Evolutionary conservation across 2,888 invertebrate genomes (phyloP).

Genomic region (Psylliodes chrysocephalus): DNA sequence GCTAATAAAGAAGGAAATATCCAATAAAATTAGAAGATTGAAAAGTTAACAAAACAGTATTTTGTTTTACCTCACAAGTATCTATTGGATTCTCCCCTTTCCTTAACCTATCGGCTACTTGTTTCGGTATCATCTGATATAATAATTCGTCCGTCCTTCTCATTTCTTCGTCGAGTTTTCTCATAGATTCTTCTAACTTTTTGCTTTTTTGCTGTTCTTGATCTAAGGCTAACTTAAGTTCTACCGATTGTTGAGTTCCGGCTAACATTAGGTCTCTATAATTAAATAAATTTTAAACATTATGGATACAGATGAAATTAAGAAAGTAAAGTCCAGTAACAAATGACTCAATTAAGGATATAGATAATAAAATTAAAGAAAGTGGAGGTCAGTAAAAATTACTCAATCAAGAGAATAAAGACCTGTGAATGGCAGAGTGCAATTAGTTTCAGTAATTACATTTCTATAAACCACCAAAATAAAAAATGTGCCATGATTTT

Average conservation of each 20-base stretch:
- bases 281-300: not conserved
- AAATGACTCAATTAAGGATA: too few relatives aligned
- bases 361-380: too few relatives aligned
- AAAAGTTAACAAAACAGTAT: too few relatives aligned
- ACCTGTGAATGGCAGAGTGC: too few relatives aligned
- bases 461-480: too few relatives aligned
- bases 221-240: constrained; percentile 93
- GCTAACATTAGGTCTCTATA: constrained; percentile 91
- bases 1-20: too few relatives aligned
- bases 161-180: constrained; percentile 95
- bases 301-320: not conserved
- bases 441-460: too few relatives aligned
- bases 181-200: constrained; percentile 96
- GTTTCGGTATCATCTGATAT: constrained; percentile 99
- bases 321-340: too few relatives aligned
- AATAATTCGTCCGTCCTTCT: constrained; percentile 92
- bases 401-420: too few relatives aligned
- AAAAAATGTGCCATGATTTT: too few relatives aligned
- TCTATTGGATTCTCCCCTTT: constrained; percentile 96
- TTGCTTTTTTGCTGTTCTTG: constrained; percentile 97
- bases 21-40: too few relatives aligned
- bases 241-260: constrained; percentile 97
- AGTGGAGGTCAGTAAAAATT: too few relatives aligned
- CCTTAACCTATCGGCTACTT: constrained; percentile 92
- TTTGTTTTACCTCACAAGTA: constrained; percentile 86